Conservation (phyloP, 2,888 invertebrate genomes). For the Acleris literana region DNA sequence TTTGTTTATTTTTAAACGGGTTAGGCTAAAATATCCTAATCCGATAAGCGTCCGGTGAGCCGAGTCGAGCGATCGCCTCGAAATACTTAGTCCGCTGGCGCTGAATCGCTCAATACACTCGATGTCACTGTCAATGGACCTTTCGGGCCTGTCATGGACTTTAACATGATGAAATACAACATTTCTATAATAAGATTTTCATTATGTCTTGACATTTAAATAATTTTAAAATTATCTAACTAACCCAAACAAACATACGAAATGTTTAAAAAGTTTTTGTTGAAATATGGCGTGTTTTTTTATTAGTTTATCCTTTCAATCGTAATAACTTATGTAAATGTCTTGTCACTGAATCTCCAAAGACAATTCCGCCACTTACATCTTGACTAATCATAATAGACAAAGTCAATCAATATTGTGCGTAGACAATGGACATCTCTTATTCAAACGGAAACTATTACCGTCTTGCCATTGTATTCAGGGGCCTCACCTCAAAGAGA, state of each 20-base stretch:
- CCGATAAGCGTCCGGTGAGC: conserved; percentile 72
- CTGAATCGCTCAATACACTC: conserved; percentile 63
- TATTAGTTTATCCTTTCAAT: conserved; percentile 11
- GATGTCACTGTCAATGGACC: conserved; percentile 63
- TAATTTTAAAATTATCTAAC: background rate
- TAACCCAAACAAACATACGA: background rate
- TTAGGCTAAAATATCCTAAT: conserved; percentile 70
- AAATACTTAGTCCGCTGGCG: conserved; percentile 62
- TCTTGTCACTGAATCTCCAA: conserved; percentile 6
- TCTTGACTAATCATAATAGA: conserved; percentile 58
- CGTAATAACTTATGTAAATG: conserved; percentile 11
- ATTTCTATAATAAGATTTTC: conserved; percentile 67
- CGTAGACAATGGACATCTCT: conserved; percentile 78
- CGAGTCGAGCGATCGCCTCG: conserved; percentile 40
- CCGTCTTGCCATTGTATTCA: conserved; percentile 76
- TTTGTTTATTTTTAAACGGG: conserved; percentile 80
- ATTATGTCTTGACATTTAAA: conserved; percentile 47
- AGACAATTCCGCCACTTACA: conserved; percentile 44
- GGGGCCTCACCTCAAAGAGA: conserved; percentile 71
- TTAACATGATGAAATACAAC: conserved; percentile 67
- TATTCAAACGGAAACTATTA: conserved; percentile 83
- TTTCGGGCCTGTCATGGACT: conserved; percentile 54
- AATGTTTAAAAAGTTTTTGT: background rate
- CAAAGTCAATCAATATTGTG: conserved; percentile 77
- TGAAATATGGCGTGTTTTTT: background rate